These are phyloP conservation scores for Rhinophrynus dorsalis DNA, from an alignment of 2,797 vertebrate species.

Conservation along the genomic window DNA sequence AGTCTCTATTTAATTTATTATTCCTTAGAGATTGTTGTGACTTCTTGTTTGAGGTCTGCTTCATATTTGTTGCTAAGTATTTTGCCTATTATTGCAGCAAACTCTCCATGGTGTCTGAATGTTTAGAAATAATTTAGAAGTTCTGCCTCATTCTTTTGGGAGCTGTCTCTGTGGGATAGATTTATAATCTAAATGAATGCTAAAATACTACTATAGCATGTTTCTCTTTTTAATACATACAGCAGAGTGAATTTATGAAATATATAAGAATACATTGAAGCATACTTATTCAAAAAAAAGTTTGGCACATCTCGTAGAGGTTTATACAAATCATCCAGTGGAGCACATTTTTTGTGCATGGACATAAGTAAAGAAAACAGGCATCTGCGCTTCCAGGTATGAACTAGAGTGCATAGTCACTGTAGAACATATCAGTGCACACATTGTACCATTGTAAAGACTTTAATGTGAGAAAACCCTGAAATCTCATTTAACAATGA, in stretches of 20 bases:
- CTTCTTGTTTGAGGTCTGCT: constrained; percentile 31
- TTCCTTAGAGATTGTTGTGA: constrained; percentile 18
- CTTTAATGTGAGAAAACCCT: no score
- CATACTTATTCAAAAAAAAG: background rate
- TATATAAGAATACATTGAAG: background rate
- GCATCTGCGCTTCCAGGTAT: no score
- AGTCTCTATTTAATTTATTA: constrained; percentile 17
- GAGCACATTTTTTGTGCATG: no score
- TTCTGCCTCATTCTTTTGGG: constrained; percentile 37
- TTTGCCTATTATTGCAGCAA: constrained; percentile 26
- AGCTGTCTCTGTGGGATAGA: constrained; percentile 40
- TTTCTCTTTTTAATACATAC: constrained; percentile 12
- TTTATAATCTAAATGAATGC: constrained; percentile 32
- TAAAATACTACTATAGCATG: constrained; percentile 3
- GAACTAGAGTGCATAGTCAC: no score
- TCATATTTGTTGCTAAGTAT: constrained; percentile 26
- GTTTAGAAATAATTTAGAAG: constrained; percentile 39
- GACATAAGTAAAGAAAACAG: no score
- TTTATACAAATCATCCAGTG: no score
- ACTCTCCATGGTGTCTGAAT: constrained; percentile 13
- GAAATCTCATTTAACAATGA: no score
- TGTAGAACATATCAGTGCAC: no score
- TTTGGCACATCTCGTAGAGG: constrained; percentile 1
- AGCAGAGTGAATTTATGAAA: constrained; percentile 8
- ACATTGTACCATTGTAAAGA: no score